phyloP scores from a whole-genome alignment of 2,888 invertebrate genomes.

The Prenolepis imparis region DNA sequence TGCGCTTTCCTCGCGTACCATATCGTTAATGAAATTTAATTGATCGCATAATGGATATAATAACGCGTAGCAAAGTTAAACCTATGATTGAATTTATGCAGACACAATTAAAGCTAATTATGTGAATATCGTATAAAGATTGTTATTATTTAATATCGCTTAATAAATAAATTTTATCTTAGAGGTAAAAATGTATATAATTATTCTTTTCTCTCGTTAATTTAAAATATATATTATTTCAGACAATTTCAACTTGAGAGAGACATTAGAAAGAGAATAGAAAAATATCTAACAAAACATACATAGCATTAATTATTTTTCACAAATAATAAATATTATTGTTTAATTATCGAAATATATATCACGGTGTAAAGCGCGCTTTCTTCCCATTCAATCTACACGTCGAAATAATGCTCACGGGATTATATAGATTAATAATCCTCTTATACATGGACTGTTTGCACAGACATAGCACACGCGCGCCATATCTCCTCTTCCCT shows the following conservation, averaged over 20 bases:
- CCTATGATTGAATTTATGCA: neutral
- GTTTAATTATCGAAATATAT: neutral
- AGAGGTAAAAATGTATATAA: neutral
- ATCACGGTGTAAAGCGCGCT: neutral
- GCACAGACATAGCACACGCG: neutral
- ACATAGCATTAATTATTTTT: neutral
- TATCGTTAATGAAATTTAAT: slow-evolving; percentile 22
- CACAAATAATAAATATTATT: neutral
- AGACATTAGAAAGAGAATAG: neutral
- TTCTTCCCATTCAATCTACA: neutral
- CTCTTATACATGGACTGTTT: neutral
- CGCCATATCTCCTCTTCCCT: neutral
- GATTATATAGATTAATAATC: slow-evolving; percentile 26
- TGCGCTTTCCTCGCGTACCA: neutral
- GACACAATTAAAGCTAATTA: slow-evolving; percentile 27
- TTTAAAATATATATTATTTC: neutral
- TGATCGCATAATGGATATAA: neutral
- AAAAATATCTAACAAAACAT: neutral
- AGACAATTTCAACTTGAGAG: neutral
- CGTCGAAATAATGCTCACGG: neutral
- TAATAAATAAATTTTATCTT: neutral
- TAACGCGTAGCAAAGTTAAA: slow-evolving; percentile 6
- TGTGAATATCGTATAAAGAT: neutral
- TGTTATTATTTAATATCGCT: neutral
- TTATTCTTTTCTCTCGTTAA: neutral